Evolutionary conservation across 1,140 invertebrate genomes (phyloP).

Genomic region (Cyphomyrmex costatus): DNA sequence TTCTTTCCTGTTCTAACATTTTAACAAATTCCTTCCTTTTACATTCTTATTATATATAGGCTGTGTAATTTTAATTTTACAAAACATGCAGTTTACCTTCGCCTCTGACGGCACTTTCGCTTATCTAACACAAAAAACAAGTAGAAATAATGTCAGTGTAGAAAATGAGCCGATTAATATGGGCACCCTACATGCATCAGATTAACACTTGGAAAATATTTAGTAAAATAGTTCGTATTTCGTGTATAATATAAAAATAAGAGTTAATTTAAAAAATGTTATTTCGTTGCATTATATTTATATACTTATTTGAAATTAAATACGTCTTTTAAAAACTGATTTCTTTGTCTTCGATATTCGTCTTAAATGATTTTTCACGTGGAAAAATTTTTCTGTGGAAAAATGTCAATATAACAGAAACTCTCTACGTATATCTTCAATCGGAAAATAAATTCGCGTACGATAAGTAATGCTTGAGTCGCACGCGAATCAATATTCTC

Average conservation of each 20-base stretch:
- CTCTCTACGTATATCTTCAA: constrained; percentile 1
- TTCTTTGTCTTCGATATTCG: background rate
- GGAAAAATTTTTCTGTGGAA: no score
- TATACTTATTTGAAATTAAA: background rate
- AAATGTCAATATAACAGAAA: background rate
- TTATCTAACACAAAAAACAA: constrained; percentile 7
- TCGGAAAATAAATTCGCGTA: background rate
- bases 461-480: background rate
- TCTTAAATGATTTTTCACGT: background rate
- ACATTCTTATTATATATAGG: background rate
- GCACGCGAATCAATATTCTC: background rate
- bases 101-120: background rate
- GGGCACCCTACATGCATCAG: background rate
- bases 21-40: background rate
- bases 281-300: constrained; percentile 18
- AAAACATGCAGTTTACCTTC: constrained; percentile 16
- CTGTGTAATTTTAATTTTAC: constrained; percentile 32
- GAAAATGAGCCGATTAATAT: no score
- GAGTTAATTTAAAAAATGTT: background rate
- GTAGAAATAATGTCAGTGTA: no score
- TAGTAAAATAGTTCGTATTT: background rate
- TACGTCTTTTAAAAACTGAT: background rate
- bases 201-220: background rate
- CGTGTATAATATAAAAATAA: background rate
- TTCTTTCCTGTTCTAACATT: background rate